Evolutionary conservation across 1,140 invertebrate genomes (phyloP).

Genomic region (Drosophila leontia): DNA sequence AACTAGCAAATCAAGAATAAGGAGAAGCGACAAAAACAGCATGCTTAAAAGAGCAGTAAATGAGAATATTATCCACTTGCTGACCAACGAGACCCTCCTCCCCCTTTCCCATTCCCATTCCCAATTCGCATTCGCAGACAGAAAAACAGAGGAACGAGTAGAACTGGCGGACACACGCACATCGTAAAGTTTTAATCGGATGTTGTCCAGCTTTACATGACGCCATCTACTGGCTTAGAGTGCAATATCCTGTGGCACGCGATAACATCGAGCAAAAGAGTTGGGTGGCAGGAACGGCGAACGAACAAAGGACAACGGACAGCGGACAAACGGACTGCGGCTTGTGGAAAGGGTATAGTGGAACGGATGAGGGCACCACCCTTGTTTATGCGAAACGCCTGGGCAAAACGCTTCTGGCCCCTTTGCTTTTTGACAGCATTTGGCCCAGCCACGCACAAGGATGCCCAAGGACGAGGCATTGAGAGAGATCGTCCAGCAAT

Average conservation of each 20-base stretch:
- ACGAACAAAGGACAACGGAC: slow-evolving; percentile 14
- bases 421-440: slow-evolving; percentile 77
- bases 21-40: slow-evolving; percentile 71
- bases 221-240: slow-evolving; percentile 82
- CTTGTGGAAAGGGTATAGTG: not conserved
- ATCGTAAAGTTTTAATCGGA: slow-evolving; percentile 84
- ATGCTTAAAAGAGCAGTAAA: slow-evolving; percentile 84
- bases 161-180: slow-evolving; percentile 69
- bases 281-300: slow-evolving; percentile 17
- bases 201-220: slow-evolving; percentile 83
- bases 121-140: slow-evolving; percentile 20
- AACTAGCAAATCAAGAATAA: slow-evolving; percentile 52
- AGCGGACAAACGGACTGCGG: not conserved
- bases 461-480: slow-evolving; percentile 15
- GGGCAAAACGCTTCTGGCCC: slow-evolving; percentile 58
- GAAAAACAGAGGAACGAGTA: slow-evolving; percentile 20
- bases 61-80: slow-evolving; percentile 84
- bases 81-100: slow-evolving; percentile 48
- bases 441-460: slow-evolving; percentile 62
- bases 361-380: slow-evolving; percentile 7
- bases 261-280: slow-evolving; percentile 74
- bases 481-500: slow-evolving; percentile 28
- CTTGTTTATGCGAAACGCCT: slow-evolving; percentile 65
- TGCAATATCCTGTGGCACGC: slow-evolving; percentile 84
- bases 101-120: not conserved